Evolutionary conservation across 2,113 vertebrate species (phyloP), one percentile per base, ranked within the genome.

Genomic region (Telmatochromis sp.): DNA sequence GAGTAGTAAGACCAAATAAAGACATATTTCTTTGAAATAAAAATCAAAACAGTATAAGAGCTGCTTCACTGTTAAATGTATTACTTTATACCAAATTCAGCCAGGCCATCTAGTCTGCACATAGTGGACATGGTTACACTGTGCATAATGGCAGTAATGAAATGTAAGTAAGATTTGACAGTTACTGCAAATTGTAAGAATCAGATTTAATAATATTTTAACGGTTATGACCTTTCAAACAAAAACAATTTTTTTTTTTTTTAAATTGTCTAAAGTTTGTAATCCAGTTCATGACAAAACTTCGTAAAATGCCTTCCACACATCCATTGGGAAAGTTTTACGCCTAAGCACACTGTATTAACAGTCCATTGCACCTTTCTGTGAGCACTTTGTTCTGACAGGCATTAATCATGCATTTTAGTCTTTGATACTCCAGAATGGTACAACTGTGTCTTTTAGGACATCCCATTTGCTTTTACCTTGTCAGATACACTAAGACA

Each of bases 341-440:
- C 7, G 2, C 3, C 33, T 35, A 49, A 37, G 23, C 51, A 51
- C 40, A 63, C 26, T 81, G 47, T 68, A 58, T 87, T 81, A 53
- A 84, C 26, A 37, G 47, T 28, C 42, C 19, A n/a, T 55, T 54
- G 28, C 35, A 89, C 58, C 89, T 82, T 82, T 88, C 21, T 70
- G 17, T 75, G 42, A 54, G 58, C 14, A 63, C 68, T 84, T 58
- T 68, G 70, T 63, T 86, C 82, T 35, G 45, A 68, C 26, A 55
- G 60, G 80, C 79, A 89, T 88, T 89, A 91, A 89, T 89, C 89
- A 89, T 88, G 10, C 82, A 84, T 92, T 68, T 68, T 28, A 58
- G 13, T 86, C 84, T 80, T 81, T 89, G 83, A 87, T 86, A 89
- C 49, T 37, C 49, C 47, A 58, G 55, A 87, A 57, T 54, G 80